phyloP scores from a whole-genome alignment of 2,888 invertebrate genomes.

The Drosophila ustulata region DNA sequence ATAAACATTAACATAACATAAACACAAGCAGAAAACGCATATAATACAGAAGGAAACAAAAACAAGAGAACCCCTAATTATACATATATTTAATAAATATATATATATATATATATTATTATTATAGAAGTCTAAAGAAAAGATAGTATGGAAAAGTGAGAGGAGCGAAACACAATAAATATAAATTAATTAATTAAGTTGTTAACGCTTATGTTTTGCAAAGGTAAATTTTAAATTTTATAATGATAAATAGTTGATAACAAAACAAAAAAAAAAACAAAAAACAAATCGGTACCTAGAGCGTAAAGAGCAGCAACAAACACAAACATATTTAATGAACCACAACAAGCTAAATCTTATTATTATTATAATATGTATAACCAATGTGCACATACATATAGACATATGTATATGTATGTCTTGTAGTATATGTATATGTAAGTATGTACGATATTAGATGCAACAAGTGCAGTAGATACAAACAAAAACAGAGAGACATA shows the following conservation, averaged over 20 bases:
- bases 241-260: constrained; percentile 52
- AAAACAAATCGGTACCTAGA: constrained; percentile 71
- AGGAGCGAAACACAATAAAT: constrained; percentile 45
- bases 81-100: constrained; percentile 32
- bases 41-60: constrained; percentile 30
- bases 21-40: constrained; percentile 51
- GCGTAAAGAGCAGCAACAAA: constrained; percentile 71
- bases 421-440: constrained; percentile 6
- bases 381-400: constrained; percentile 26
- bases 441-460: constrained; percentile 52
- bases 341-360: constrained; percentile 71
- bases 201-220: constrained; percentile 78
- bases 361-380: constrained; percentile 53
- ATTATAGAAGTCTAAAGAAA: constrained; percentile 42
- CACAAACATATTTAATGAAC: constrained; percentile 72
- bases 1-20: constrained; percentile 28
- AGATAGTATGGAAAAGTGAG: constrained; percentile 22
- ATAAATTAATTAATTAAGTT: constrained; percentile 63
- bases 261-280: not conserved
- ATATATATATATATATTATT: constrained; percentile 38
- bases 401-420: constrained; percentile 37
- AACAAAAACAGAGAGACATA: constrained; percentile 30
- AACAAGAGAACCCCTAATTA: constrained; percentile 61
- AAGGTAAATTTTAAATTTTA: constrained; percentile 71
- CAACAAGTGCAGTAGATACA: constrained; percentile 53